A percentile compares a stretch with the other conserved stretches of the same genome.
These are phyloP conservation scores for Drosophila grimshawi DNA, from an alignment of 1,140 invertebrate genomes.

Conservation along the genomic window DNA sequence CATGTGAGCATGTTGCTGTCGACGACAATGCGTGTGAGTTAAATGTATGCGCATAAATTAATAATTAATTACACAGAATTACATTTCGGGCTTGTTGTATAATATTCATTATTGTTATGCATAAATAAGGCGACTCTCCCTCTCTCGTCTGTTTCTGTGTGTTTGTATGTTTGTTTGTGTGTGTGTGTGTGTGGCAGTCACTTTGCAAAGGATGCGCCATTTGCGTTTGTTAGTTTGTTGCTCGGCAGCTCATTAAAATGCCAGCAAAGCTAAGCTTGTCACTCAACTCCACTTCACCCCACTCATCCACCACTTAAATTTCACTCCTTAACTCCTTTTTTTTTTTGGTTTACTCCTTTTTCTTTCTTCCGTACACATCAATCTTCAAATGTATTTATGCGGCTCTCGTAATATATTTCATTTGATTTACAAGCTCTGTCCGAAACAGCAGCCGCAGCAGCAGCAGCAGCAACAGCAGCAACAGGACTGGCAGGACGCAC, in stretches of 20 bases:
- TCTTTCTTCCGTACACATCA: conserved; percentile 43
- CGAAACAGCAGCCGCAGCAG: conserved; percentile 11
- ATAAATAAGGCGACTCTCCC: conserved; percentile 79
- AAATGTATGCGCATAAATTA: conserved; percentile 85
- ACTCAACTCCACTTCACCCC: neutral
- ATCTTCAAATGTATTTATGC: conserved; percentile 73
- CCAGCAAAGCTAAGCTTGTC: conserved; percentile 38
- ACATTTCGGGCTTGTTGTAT: conserved; percentile 84
- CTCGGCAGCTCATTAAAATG: conserved; percentile 74
- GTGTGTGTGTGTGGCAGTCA: conserved; percentile 35
- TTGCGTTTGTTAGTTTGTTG: conserved; percentile 69
- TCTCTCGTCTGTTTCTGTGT: neutral
- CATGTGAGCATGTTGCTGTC: conserved; percentile 52
- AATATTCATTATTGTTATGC: conserved; percentile 85
- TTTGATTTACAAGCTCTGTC: conserved; percentile 73
- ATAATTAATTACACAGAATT: conserved; percentile 85
- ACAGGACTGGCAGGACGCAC: conserved; percentile 48
- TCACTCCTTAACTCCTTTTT: conserved; percentile 10
- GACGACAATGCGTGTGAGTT: conserved; percentile 83
- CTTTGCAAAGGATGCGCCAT: conserved; percentile 68
- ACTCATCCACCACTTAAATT: neutral
- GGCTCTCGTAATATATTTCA: conserved; percentile 70
- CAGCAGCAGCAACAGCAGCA: too few relatives aligned
- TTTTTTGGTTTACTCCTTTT: neutral
- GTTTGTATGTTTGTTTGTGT: neutral